Conservation (phyloP, 2,888 invertebrate species). For the Drosophila atripex region DNA sequence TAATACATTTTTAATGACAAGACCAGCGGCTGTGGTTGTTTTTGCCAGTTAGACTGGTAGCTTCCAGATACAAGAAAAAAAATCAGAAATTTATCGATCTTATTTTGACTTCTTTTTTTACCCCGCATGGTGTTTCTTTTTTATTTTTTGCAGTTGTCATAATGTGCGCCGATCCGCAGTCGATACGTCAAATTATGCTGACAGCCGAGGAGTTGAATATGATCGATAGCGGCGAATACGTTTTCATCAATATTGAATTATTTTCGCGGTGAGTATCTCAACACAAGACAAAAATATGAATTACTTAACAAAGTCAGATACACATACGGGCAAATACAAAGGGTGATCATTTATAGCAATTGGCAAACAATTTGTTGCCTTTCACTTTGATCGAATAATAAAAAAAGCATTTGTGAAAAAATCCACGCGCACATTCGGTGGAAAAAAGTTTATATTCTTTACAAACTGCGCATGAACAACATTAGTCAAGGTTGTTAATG, state of each 20-base stretch:
- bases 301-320: conserved; percentile 39
- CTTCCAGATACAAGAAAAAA: conserved; percentile 20
- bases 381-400: conserved; percentile 62
- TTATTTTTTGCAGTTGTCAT: conserved; percentile 94
- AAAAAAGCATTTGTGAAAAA: conserved; percentile 27
- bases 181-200: conserved; percentile 95
- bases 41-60: conserved; percentile 27
- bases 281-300: conserved; percentile 52
- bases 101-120: conserved; percentile 20
- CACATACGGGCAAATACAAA: conserved; percentile 26
- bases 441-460: conserved; percentile 58
- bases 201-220: conserved; percentile 97
- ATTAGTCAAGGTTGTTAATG: conserved; percentile 74
- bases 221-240: conserved; percentile 98
- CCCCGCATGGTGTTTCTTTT: conserved; percentile 19
- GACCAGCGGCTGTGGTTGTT: conserved; percentile 31
- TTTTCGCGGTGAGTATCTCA: conserved; percentile 93
- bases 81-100: conserved; percentile 19
- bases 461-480: conserved; percentile 65
- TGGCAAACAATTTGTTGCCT: conserved; percentile 64
- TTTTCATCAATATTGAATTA: conserved; percentile 98
- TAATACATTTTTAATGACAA: conserved; percentile 69
- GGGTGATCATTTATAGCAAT: conserved; percentile 61
- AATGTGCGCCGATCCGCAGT: conserved; percentile 94
- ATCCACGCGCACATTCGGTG: conserved; percentile 59